Evolutionary conservation across 2,113 vertebrate genomes (phyloP).

Genomic region (Anoplopoma fimbria): DNA sequence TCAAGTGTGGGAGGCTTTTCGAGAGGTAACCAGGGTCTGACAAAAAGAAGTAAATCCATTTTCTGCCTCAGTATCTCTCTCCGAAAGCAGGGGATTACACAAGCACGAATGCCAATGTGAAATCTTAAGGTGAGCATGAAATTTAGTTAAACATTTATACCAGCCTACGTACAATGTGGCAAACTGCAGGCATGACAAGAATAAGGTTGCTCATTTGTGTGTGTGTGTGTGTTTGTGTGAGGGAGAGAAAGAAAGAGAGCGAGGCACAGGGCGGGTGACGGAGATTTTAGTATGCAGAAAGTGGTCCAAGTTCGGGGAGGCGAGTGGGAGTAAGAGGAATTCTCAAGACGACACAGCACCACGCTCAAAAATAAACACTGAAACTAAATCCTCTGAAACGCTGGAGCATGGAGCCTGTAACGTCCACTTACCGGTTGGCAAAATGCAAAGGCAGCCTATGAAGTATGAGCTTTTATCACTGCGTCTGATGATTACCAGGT

Average conservation of each 20-base stretch:
- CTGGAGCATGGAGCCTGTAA: conserved; percentile 1
- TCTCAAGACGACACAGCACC: conserved; percentile 63
- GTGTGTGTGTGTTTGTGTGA: neutral
- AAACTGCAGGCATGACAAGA: conserved; percentile 49
- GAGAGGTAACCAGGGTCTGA: conserved; percentile 57
- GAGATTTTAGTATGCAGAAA: conserved; percentile 60
- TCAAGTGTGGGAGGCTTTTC: conserved; percentile 67
- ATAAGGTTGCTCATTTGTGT: conserved; percentile 26
- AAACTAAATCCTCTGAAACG: conserved; percentile 57
- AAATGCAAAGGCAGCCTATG: conserved; percentile 23
- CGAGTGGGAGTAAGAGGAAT: conserved; percentile 71
- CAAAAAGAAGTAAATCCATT: conserved; percentile 31
- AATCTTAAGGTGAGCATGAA: conserved; percentile 61
- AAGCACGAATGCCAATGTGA: conserved; percentile 44
- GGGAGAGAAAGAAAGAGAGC: conserved; percentile 24
- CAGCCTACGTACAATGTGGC: conserved; percentile 63
- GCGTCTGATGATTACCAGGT: neutral
- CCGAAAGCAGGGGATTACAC: conserved; percentile 64
- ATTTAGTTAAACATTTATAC: conserved; percentile 60
- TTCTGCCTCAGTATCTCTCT: conserved; percentile 36
- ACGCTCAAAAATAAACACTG: conserved; percentile 72
- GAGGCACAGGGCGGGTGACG: conserved; percentile 24
- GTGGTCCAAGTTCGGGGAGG: conserved; percentile 62
- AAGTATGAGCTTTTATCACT: neutral
- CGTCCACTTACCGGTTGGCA: neutral